Evolutionary conservation across 2,113 vertebrate genomes (phyloP).

Genomic region (Orcinus orca): DNA sequence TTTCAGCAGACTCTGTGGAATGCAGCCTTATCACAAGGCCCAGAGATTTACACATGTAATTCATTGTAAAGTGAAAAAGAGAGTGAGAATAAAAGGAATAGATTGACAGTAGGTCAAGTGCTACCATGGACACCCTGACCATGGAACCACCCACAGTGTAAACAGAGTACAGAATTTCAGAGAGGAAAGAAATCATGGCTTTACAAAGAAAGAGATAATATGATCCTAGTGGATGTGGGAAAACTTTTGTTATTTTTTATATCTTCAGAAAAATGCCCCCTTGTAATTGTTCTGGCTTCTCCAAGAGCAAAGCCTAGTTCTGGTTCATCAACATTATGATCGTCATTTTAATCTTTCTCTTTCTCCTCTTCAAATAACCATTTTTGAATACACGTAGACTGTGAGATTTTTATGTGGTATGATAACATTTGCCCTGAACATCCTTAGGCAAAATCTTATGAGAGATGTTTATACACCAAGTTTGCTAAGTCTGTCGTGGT

Average conservation of each 20-base stretch:
- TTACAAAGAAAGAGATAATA: neutral
- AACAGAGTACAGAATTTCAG: neutral
- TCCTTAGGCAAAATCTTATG: neutral
- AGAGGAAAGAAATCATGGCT: neutral
- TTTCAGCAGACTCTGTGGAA: neutral
- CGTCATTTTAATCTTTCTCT: neutral
- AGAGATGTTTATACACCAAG: neutral
- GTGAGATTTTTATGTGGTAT: neutral
- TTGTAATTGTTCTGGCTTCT: neutral
- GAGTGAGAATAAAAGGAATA: neutral
- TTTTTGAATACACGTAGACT: neutral
- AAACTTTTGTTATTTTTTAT: neutral
- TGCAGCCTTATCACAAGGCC: neutral
- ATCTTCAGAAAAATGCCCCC: neutral
- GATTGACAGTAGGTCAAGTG: neutral
- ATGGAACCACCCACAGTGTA: neutral
- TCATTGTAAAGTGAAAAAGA: neutral
- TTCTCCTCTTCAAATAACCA: neutral
- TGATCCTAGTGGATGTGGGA: neutral
- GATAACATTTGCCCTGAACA: neutral
- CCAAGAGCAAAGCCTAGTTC: neutral
- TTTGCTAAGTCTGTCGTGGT: neutral
- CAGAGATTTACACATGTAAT: constrained; percentile 18
- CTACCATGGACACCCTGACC: constrained; percentile 7
- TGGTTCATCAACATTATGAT: neutral